Base-by-base conservation (phyloP, 2,113 vertebrate genomes). In the Elaphurus davidianus region DNA sequence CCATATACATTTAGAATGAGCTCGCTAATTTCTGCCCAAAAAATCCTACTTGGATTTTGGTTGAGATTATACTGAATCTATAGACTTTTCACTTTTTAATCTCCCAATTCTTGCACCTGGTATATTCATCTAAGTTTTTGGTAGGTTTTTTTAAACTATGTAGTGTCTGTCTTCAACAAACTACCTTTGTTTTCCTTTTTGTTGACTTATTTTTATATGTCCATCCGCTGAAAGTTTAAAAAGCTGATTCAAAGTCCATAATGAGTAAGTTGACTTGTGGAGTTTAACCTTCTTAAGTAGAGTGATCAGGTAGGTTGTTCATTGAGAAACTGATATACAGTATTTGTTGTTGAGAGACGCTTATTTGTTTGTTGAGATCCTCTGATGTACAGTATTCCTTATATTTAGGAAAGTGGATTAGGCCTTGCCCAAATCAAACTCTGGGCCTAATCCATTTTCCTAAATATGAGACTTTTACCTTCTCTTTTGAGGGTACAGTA, bases 51-150 rank as follows among this genome's bases (percentile, higher is more conserved):
- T 88, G 50, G 25, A 67, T 83, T 87, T 91, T 76, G 28, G 27
- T 60, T 91, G 36, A 54, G 36, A 45, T 64, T 90, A 52, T 57
- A 21, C 30, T 83, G 17, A 87, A 78, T 84, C 8, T 36, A 6
- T 93, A 83, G 30, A 89, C 79, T 96, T 85, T 81, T 96, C n/a
- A 89, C 25, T 67, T 52, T 79, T 89, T 3, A 81, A n/a, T 90
- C 27, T 94, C 8, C 64, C 57, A 85, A 27, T 74, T 85, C 21
- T 79, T 79, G 19, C 2, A 54, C 19, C 27, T 27, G 85, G 21
- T 62, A 30, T 87, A 30, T 28, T 60, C 40, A 52, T 62, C 45
- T 74, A 81, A 59, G 64, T 94, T 71, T 92, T 84, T 28, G 45
- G 30, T 74, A 57, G 28, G 45, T 78, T 96, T 71, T 54, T 93